phyloP scores from a whole-genome alignment of 2,797 vertebrate genomes.

The Sphenodon punctatus region DNA sequence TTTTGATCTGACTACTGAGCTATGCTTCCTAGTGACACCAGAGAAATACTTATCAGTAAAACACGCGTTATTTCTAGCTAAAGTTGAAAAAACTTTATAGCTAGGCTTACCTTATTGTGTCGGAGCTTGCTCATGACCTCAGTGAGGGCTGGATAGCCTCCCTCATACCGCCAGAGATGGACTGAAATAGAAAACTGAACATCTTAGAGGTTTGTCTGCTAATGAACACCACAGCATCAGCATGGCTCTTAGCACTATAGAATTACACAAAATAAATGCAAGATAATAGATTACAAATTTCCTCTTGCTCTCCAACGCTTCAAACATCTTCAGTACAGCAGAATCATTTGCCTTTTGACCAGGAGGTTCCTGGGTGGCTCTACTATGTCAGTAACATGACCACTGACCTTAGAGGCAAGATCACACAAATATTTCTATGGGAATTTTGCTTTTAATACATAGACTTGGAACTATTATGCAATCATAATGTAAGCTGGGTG shows the following conservation, averaged over 20 bases:
- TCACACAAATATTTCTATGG: background rate
- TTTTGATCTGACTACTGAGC: background rate
- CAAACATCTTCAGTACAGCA: background rate
- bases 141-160: constrained; percentile 95
- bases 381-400: background rate
- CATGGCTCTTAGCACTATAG: background rate
- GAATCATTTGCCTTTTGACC: background rate
- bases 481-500: background rate
- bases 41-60: background rate
- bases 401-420: background rate
- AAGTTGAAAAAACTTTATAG: background rate
- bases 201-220: constrained; percentile 3
- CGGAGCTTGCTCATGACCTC: constrained; percentile 96
- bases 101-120: constrained; percentile 86
- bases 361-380: background rate
- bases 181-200: constrained; percentile 78
- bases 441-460: constrained; percentile 15
- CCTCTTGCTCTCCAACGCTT: background rate
- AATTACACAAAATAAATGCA: background rate
- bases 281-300: background rate
- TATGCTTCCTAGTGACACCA: background rate
- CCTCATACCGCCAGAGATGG: constrained; percentile 95
- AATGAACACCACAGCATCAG: background rate
- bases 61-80: background rate
- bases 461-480: background rate